phyloP scores from a whole-genome alignment of 1,140 invertebrate genomes.

The Epicauta chinensis region DNA sequence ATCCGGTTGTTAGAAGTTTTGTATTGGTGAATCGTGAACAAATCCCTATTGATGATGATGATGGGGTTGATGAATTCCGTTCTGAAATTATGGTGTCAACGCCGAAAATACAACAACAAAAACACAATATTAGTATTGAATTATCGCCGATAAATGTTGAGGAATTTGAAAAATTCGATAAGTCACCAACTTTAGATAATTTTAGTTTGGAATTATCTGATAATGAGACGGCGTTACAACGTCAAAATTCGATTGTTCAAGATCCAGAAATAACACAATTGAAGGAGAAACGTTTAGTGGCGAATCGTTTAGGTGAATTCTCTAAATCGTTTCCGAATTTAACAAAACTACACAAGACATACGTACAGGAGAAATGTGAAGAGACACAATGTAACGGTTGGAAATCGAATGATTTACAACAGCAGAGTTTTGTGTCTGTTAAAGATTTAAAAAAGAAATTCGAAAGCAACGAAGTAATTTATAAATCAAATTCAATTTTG shows the following conservation, averaged over 20 bases:
- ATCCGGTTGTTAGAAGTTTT: slow-evolving; percentile 28
- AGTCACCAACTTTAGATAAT: neutral
- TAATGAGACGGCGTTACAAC: neutral
- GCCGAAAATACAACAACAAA: neutral
- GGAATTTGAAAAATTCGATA: slow-evolving; percentile 2
- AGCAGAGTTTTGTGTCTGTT: slow-evolving; percentile 20
- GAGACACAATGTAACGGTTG: slow-evolving; percentile 11
- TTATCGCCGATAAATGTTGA: neutral
- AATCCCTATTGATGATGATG: slow-evolving; percentile 1
- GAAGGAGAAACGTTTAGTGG: slow-evolving; percentile 21
- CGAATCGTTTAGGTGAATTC: slow-evolving; percentile 19
- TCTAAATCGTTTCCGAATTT: slow-evolving; percentile 23
- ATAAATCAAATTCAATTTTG: no score
- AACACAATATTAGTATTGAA: neutral
- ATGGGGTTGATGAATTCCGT: no score
- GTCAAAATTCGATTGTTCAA: neutral
- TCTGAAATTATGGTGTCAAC: neutral
- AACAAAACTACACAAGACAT: neutral
- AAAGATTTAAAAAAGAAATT: slow-evolving; percentile 32
- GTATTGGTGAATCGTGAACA: slow-evolving; percentile 26
- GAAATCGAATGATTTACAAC: slow-evolving; percentile 13
- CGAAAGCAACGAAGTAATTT: slow-evolving; percentile 29
- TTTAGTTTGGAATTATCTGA: slow-evolving; percentile 8
- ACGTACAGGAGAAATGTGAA: neutral
- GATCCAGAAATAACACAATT: slow-evolving; percentile 21